phyloP scores from a whole-genome alignment of 2,888 invertebrate genomes.

The Imbricaverruca yamaguchii region DNA sequence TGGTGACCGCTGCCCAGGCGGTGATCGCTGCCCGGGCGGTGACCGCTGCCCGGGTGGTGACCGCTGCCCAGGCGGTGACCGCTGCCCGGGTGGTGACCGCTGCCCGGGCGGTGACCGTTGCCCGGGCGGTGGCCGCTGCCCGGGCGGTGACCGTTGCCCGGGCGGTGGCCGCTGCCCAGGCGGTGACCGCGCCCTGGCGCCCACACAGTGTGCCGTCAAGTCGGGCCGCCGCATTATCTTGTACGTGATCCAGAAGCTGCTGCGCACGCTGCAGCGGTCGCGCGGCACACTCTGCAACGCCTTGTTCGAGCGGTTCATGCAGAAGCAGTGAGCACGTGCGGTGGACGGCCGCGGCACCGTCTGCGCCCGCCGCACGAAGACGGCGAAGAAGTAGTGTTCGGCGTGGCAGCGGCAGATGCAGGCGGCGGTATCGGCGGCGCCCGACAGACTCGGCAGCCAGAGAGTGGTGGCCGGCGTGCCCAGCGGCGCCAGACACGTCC shows the following conservation, averaged over 20 bases:
- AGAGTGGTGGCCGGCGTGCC: not conserved
- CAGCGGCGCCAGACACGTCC: not conserved
- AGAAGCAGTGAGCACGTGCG: not conserved
- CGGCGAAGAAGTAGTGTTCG: not conserved
- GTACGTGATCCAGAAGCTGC: not conserved
- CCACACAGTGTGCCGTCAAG: not conserved
- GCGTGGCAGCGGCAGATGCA: slow-evolving; percentile 1
- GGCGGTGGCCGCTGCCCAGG: no score
- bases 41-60: no score
- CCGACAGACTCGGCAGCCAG: not conserved
- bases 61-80: no score
- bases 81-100: no score
- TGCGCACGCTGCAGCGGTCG: not conserved
- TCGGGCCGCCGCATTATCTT: not conserved
- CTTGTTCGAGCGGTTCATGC: slow-evolving; percentile 10
- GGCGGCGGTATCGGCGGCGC: not conserved
- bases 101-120: no score
- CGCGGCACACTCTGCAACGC: not conserved
- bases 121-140: no score
- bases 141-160: no score
- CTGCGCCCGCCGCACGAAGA: not conserved
- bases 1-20: no score
- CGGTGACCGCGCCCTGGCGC: not conserved
- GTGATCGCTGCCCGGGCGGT: no score
- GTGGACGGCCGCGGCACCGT: not conserved